These are phyloP conservation scores for Eonycteris spelaea DNA, from an alignment of 2,113 vertebrate species.

Conservation along the genomic window DNA sequence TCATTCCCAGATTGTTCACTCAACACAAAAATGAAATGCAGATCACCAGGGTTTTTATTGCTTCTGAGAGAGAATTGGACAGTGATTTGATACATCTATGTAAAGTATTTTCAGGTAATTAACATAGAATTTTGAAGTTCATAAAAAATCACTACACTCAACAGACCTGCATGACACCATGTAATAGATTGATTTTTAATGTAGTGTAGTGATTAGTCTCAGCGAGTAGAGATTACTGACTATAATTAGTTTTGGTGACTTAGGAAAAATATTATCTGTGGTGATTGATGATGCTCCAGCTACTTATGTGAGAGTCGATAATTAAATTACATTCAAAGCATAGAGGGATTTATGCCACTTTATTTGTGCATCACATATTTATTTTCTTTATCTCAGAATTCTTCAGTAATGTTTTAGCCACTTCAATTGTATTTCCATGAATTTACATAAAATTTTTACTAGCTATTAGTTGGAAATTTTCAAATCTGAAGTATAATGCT, in stretches of 20 bases:
- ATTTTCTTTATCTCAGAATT: background rate
- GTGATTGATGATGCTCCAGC: constrained; percentile 62
- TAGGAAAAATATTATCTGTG: constrained; percentile 61
- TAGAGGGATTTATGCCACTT: background rate
- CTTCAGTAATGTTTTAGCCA: background rate
- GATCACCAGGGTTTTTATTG: background rate
- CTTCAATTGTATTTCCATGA: background rate
- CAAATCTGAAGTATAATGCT: background rate
- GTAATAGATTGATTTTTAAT: constrained; percentile 71
- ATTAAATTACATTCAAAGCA: constrained; percentile 53
- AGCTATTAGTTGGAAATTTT: background rate
- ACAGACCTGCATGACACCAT: constrained; percentile 9
- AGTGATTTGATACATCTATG: background rate
- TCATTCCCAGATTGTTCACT: background rate
- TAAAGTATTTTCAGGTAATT: constrained; percentile 28
- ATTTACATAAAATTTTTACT: background rate
- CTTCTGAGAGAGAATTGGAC: background rate
- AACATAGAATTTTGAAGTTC: constrained; percentile 29
- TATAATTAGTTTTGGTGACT: constrained; percentile 69
- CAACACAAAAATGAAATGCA: background rate
- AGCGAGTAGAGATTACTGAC: constrained; percentile 40
- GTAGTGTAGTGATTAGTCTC: constrained; percentile 52
- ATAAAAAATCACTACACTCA: constrained; percentile 34
- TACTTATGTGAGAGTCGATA: constrained; percentile 46
- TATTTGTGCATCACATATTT: background rate